Evolutionary conservation across 2,797 vertebrate species (phyloP).

Genomic region (Eupleurogrammus muticus): DNA sequence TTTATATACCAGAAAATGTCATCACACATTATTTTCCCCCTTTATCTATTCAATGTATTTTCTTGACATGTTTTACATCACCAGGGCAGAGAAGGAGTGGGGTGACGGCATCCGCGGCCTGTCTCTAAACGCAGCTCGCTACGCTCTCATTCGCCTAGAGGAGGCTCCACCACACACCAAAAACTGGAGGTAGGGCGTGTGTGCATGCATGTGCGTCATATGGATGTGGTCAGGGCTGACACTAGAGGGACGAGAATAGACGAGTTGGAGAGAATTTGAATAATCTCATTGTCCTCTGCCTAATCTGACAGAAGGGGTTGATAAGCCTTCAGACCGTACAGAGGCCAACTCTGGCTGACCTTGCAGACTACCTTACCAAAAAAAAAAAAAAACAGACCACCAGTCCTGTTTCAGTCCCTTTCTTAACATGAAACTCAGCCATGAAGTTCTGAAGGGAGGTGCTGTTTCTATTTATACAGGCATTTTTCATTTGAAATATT

Average conservation of each 20-base stretch:
- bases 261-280: conserved; percentile 47
- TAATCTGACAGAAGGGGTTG: conserved; percentile 61
- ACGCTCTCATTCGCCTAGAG: conserved; percentile 93
- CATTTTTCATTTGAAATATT: background rate
- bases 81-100: conserved; percentile 97
- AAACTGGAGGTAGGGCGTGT: conserved; percentile 91
- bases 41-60: conserved; percentile 5
- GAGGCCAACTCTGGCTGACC: conserved; percentile 1
- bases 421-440: background rate
- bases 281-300: conserved; percentile 53
- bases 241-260: conserved; percentile 49
- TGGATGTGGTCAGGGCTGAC: conserved; percentile 15
- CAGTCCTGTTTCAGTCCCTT: background rate
- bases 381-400: conserved; percentile 28
- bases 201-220: background rate
- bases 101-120: conserved; percentile 94
- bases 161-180: conserved; percentile 95
- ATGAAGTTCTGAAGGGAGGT: background rate
- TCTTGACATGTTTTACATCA: background rate
- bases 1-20: no score
- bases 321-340: conserved; percentile 21
- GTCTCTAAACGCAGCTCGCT: conserved; percentile 94
- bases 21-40: background rate
- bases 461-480: conserved; percentile 11
- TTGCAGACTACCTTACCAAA: conserved; percentile 15